Evolutionary conservation across 2,888 invertebrate genomes (phyloP).

Genomic region (Pheosia gnoma): DNA sequence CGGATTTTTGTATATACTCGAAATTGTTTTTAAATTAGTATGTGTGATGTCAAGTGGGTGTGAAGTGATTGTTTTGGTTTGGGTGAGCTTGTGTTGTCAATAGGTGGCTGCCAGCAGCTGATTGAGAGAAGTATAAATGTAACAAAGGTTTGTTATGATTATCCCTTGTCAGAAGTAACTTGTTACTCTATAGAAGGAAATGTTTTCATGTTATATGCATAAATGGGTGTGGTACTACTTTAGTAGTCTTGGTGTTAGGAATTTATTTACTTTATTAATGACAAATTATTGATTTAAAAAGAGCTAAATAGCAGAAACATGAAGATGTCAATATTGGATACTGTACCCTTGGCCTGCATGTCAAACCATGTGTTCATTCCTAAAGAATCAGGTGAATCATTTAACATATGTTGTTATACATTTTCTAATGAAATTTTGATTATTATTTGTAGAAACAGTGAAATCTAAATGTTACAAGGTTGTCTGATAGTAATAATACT

Average conservation of each 20-base stretch:
- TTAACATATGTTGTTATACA: too few species aligned
- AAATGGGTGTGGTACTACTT: too few species aligned
- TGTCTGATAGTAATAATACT: not conserved
- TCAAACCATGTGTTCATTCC: too few species aligned
- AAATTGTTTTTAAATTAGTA: slow-evolving; percentile 35
- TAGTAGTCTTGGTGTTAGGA: too few species aligned
- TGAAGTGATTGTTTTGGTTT: slow-evolving; percentile 34
- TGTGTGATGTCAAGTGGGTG: slow-evolving; percentile 20
- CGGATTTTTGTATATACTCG: slow-evolving; percentile 37
- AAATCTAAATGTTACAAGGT: not conserved
- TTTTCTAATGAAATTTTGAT: not conserved
- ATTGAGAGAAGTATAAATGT: slow-evolving; percentile 25
- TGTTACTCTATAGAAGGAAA: not conserved
- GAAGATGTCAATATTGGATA: too few species aligned
- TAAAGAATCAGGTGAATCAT: too few species aligned
- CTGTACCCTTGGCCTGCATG: too few species aligned
- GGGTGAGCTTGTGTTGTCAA: slow-evolving; percentile 31
- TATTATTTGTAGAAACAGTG: not conserved
- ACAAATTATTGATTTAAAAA: too few species aligned
- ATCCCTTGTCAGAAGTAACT: slow-evolving; percentile 6
- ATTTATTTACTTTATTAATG: too few species aligned
- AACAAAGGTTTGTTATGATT: slow-evolving; percentile 6
- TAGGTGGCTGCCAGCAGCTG: slow-evolving; percentile 38
- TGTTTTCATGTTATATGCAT: not conserved
- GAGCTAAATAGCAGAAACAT: too few species aligned